These are phyloP conservation scores for Isoperla grammatica DNA, from an alignment of 2,888 invertebrate genomes.

Conservation along the genomic window DNA sequence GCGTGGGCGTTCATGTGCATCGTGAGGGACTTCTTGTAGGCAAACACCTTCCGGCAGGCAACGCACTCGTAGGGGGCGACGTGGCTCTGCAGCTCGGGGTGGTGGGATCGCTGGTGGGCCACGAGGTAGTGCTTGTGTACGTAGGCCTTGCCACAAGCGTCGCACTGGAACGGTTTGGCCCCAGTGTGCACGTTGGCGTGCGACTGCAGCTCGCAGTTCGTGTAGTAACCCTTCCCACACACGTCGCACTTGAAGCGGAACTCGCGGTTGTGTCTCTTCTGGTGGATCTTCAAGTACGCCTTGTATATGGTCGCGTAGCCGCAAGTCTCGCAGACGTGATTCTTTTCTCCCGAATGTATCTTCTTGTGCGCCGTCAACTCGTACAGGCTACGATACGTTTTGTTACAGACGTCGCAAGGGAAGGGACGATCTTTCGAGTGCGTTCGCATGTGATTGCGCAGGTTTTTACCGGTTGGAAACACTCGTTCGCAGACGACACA, in stretches of 20 bases:
- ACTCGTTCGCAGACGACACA: conserved; percentile 29
- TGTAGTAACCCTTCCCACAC: conserved; percentile 27
- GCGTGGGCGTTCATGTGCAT: conserved; percentile 23
- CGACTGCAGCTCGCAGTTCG: conserved; percentile 24
- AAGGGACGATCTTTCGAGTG: conserved; percentile 28
- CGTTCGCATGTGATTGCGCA: conserved; percentile 27
- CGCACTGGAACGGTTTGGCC: conserved; percentile 24
- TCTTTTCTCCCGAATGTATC: conserved; percentile 26
- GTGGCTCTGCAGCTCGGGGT: conserved; percentile 23
- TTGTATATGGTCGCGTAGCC: conserved; percentile 24
- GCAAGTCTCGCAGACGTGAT: conserved; percentile 24
- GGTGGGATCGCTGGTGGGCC: conserved; percentile 27
- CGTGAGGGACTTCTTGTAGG: conserved; percentile 24
- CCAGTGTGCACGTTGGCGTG: conserved; percentile 28
- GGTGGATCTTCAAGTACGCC: conserved; percentile 25
- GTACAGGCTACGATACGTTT: conserved; percentile 27
- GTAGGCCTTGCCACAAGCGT: conserved; percentile 25
- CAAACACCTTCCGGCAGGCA: conserved; percentile 23
- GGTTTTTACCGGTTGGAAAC: conserved; percentile 22
- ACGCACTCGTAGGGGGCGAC: conserved; percentile 22
- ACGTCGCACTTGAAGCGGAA: conserved; percentile 22
- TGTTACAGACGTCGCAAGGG: conserved; percentile 36
- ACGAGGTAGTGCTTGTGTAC: conserved; percentile 22
- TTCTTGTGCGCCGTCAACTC: conserved; percentile 24
- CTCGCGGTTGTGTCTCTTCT: conserved; percentile 25